Conservation (phyloP, 2,888 invertebrate species). For the Andrena haemorrhoa region DNA sequence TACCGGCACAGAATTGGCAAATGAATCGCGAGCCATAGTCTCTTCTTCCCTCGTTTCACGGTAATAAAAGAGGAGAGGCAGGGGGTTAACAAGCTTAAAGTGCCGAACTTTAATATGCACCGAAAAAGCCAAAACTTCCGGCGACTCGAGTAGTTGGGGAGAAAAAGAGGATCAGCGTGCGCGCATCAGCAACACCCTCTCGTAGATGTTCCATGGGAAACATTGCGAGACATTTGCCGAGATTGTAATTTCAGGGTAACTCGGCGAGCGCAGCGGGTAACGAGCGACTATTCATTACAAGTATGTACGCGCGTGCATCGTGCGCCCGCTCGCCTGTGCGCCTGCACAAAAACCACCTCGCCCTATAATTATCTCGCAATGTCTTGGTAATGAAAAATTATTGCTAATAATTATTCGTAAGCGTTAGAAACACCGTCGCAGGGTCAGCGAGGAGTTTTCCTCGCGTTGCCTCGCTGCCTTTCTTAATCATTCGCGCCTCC, state of each 20-base stretch:
- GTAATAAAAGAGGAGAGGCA: neutral
- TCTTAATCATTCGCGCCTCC: constrained; percentile 39
- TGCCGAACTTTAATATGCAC: constrained; percentile 26
- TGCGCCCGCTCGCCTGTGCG: neutral
- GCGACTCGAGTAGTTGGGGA: constrained; percentile 21
- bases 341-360: constrained; percentile 44
- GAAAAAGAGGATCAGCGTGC: constrained; percentile 42
- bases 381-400: constrained; percentile 70
- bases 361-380: constrained; percentile 67
- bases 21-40: neutral
- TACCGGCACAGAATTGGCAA: neutral
- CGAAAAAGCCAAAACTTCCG: constrained; percentile 25
- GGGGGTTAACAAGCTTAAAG: constrained; percentile 15
- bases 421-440: constrained; percentile 32
- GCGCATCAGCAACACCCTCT: constrained; percentile 42
- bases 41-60: neutral
- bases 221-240: constrained; percentile 60
- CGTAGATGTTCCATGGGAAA: constrained; percentile 49
- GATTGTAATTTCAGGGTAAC: constrained; percentile 68
- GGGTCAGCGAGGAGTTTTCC: constrained; percentile 20
- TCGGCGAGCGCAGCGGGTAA: constrained; percentile 60
- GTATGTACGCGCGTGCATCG: constrained; percentile 21
- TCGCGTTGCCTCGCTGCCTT: constrained; percentile 9
- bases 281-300: constrained; percentile 69
- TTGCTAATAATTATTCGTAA: constrained; percentile 67